Base-by-base conservation (phyloP, 2,888 invertebrate species). In the Ferdinandea cuprea region DNA sequence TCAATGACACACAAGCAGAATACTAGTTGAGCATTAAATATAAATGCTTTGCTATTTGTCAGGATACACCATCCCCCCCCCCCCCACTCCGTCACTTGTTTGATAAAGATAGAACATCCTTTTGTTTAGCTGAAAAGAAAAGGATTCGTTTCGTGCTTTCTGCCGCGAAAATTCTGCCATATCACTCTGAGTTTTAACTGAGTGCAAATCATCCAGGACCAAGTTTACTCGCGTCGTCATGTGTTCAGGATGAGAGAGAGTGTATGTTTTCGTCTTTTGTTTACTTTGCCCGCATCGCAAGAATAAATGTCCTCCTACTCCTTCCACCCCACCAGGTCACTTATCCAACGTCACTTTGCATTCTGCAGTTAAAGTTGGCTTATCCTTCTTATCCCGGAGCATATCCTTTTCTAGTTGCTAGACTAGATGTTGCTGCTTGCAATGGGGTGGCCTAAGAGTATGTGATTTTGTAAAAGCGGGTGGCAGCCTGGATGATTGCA, bases 11-110 rank as follows among this genome's bases (percentile, higher is more conserved):
- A 78, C 72, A 78, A 78, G 58, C 59, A 65, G 79, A 66, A 79
- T 79, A 79, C 79, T 79, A 79, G 73, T 73, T 79, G 73, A 73
- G 73, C 79, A 79, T 79, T 73, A 73, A 79, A 73, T 56, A 73
- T 79, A 73, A 79, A 79, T 66, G 79, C 61, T 61, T 40, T 11
- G 58, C 72, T 65, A 72, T 71, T 72, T 71, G 46, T 46, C 19
- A 21, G 42, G 17, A 17, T 13, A 7, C 42, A 8, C n/a, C 1
- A 9, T 0, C 32, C 15, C n/a, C n/a, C 46, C 59, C 19, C 25
- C 13, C 19, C 15, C 6, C 50, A 32, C 30, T 19, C 11, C 9
- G n/a, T n/a, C n/a, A n/a, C n/a, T n/a, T n/a, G n/a, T n/a, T n/a
- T 32, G 6, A 6, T 25, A 5, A 25, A 5, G 25, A n/a, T n/a